Base-by-base conservation (phyloP, 2,797 vertebrate genomes). In the Fundulus diaphanus region DNA sequence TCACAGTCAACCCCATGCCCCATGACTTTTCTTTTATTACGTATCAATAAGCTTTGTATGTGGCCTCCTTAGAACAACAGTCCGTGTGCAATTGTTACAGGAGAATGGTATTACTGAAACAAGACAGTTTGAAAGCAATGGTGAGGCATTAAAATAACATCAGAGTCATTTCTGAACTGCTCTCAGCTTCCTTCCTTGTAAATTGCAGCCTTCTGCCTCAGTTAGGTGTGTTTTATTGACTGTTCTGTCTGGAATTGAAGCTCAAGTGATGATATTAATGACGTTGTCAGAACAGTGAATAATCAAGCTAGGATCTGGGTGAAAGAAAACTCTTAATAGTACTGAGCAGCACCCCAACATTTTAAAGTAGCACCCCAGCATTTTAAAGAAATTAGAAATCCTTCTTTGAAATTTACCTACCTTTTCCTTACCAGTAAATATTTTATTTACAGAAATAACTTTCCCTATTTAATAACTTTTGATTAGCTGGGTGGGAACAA, bases 351-450 rank as follows among this genome's bases (percentile, higher is more conserved):
- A 24, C 52, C 68, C 54, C 31, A 74, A n/a, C n/a, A n/a, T n/a
- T n/a, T n/a, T n/a, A n/a, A n/a, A n/a, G n/a, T n/a, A n/a, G n/a
- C n/a, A n/a, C n/a, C n/a, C n/a, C n/a, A n/a, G n/a, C n/a, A 3
- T 84, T 87, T 69, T 79, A 78, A 85, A 81, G 72, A 87, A 90
- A 91, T 91, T 91, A 92, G 75, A 54, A 42, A 48, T 63, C 73
- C 82, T 80, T 85, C 76, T 87, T 82, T 86, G 79, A 79, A 79
- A 69, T 70, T 65, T 77, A 63, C 72, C 72, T 90, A 83, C 86
- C 83, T 87, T 84, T 84, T 89, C 82, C 56, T 85, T 84, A 77
- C 75, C 82, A 86, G 87, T 91, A 92, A 92, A 90, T 88, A 91
- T 77, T 87, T 71, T 74, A 81, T 91, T 90, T 89, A 85, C 74